These are phyloP conservation scores for Hiodon tergisus DNA, from an alignment of 2,113 vertebrate species.

Conservation along the genomic window DNA sequence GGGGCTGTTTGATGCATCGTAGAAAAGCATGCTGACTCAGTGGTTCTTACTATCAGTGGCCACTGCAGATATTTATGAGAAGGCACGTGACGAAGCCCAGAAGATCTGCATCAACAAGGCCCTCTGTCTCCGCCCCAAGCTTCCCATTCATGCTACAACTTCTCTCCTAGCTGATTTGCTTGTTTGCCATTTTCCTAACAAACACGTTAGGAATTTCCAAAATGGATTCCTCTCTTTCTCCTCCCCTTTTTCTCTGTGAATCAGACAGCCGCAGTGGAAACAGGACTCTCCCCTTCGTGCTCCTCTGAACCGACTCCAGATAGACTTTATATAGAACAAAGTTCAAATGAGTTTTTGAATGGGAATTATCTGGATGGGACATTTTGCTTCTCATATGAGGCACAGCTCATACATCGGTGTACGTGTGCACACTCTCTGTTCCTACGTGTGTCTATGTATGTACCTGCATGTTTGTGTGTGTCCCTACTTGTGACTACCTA, in stretches of 20 bases:
- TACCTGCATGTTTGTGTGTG: slow-evolving; percentile 18
- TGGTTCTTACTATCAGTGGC: slow-evolving; percentile 50
- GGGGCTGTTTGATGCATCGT: slow-evolving; percentile 50
- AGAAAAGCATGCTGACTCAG: slow-evolving; percentile 57
- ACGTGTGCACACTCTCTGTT: not conserved
- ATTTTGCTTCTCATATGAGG: not conserved
- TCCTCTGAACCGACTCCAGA: not conserved
- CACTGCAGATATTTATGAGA: slow-evolving; percentile 69
- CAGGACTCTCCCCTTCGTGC: slow-evolving; percentile 6
- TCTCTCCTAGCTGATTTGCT: slow-evolving; percentile 51
- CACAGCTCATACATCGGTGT: not conserved
- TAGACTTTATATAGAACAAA: slow-evolving; percentile 46
- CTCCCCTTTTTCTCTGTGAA: slow-evolving; percentile 15
- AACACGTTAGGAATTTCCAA: slow-evolving; percentile 53
- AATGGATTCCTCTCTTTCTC: slow-evolving; percentile 22
- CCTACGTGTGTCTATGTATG: not conserved
- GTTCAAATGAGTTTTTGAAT: slow-evolving; percentile 28
- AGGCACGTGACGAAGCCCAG: slow-evolving; percentile 60
- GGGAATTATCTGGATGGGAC: not conserved
- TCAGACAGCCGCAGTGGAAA: slow-evolving; percentile 5
- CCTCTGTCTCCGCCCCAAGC: slow-evolving; percentile 32
- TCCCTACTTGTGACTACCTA: not conserved
- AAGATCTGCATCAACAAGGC: slow-evolving; percentile 5
- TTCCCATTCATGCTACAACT: slow-evolving; percentile 64
- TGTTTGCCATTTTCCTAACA: slow-evolving; percentile 42